Evolutionary conservation across 1,140 invertebrate genomes (phyloP), one percentile per base, ranked within the genome.

Genomic region (Conus betulinus): DNA sequence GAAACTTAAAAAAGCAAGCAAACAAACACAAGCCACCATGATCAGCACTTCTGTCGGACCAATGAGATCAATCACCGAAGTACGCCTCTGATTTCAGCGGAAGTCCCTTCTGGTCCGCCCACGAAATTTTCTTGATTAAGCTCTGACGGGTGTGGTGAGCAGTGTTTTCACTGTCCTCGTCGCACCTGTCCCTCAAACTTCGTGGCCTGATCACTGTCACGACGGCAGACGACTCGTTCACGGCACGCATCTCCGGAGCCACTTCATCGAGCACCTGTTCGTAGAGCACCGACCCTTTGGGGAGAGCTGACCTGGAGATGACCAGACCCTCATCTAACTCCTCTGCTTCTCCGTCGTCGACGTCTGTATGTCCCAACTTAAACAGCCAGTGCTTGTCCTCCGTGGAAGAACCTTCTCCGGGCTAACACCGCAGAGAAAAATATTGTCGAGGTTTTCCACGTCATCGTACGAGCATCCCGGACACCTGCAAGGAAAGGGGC

Each of bases 261-360:
- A 78, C 76, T 25, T 78, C 76, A 11, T 25, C 76, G 1, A 78
- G n/a, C 25, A 78, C 76, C 76, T 78, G 76, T 39, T 78, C 76
- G 39, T 39, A 78, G 7, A 78, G 76, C 39, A 27, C 11, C 4
- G 76, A 78, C 25, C 76, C 76, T 17, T 78, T 78, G 25, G 76
- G 76, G 39, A 78, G 76, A 17, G 76, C 76, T 78, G 76, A 78
- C 76, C 76, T 78, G 20, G 76, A 78, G 39, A 78, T 78, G 25
- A 78, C 76, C 25, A 78, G 76, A 20, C n/a, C 71, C 23, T 25
- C 20, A 8, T 74, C 71, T 20, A 63, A 20, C 39, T 78, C 76
- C 6, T 39, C 76, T 15, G 8, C 27, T 78, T 78, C 76, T 23
- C 76, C 57, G 57, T 60, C 57, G 8, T 60, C 8, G 20, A 23